Base-by-base conservation (phyloP, 2,888 invertebrate genomes). In the Pammene aurita region DNA sequence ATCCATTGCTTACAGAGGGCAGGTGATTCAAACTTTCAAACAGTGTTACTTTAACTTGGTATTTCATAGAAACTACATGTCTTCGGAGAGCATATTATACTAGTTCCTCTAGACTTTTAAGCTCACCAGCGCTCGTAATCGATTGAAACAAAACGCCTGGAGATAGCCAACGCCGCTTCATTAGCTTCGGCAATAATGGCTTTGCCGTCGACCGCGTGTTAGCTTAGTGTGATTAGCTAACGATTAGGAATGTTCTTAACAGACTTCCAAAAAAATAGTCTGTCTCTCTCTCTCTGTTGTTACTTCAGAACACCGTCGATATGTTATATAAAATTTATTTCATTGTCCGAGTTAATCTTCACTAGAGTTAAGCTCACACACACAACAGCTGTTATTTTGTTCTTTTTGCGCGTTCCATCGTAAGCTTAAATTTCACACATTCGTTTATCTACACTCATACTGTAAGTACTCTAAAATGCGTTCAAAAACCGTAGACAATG, bases 121-220 rank as follows among this genome's bases (percentile, higher is more conserved):
- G 2, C 26, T 52, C n/a, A 7, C 52, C 14, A 52, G 52, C 13
- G 7, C 34, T 7, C 13, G 54, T 34, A 34, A 34, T 34, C 34
- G 34, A 54, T 34, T 34, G 54, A n/a, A 54, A 54, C 16, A 56
- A 57, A 63, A 63, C 52, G 63, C 44, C 50, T 18, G 52, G 52
- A 57, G 57, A 68, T 68, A 52, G 63, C 57, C 52, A 18, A 52
- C 57, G 35, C 26, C 35, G 68, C 63, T 68, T 63, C 64, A 69
- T 64, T 69, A 60, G 69, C 58, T 68, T 46, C 52, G 44, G 44
- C 64, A 55, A 65, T 65, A 64, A 65, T 46, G 50, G 64, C 64
- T 54, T 34, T 38, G 54, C 54, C 46, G 42, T 35, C 56, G 35
- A 26, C 56, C 56, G 34, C 63, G 50, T 63, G 67, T 63, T 67